Percentiles rank a stretch among this genome's conserved stretches.
Evolutionary conservation across 2,113 vertebrate genomes (phyloP).

Genomic region (Abramis brama): DNA sequence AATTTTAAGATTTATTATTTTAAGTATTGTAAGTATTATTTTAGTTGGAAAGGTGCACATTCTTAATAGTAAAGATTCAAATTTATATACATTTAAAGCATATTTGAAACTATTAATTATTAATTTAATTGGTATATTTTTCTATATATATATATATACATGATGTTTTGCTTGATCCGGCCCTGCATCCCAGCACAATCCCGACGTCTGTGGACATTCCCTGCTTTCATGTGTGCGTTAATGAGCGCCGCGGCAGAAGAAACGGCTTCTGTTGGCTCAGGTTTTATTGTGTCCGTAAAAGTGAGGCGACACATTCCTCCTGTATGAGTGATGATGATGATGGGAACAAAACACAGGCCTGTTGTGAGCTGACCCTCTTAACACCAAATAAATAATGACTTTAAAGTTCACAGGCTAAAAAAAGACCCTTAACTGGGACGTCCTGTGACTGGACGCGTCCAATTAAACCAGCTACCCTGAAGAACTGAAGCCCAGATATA

Average conservation of each 20-base stretch:
- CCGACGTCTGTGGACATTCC: no score
- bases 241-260: conserved; percentile 49
- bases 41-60: neutral
- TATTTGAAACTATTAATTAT: no score
- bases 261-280: conserved; percentile 61
- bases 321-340: conserved; percentile 34
- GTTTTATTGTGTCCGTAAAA: conserved; percentile 73
- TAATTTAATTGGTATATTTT: no score
- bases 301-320: conserved; percentile 43
- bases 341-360: conserved; percentile 9
- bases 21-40: neutral
- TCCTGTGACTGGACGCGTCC: conserved; percentile 23
- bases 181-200: no score
- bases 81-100: no score
- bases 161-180: neutral
- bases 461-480: neutral
- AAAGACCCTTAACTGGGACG: conserved; percentile 55
- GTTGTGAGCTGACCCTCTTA: conserved; percentile 23
- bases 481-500: neutral
- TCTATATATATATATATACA: no score
- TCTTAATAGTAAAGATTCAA: no score
- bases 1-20: neutral
- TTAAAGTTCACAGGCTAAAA: conserved; percentile 5
- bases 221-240: neutral
- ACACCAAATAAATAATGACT: conserved; percentile 60